Percentiles rank a stretch among this genome's conserved stretches.
These are phyloP conservation scores for Carcharodon carcharias DNA, from an alignment of 2,797 vertebrate genomes.

Conservation along the genomic window DNA sequence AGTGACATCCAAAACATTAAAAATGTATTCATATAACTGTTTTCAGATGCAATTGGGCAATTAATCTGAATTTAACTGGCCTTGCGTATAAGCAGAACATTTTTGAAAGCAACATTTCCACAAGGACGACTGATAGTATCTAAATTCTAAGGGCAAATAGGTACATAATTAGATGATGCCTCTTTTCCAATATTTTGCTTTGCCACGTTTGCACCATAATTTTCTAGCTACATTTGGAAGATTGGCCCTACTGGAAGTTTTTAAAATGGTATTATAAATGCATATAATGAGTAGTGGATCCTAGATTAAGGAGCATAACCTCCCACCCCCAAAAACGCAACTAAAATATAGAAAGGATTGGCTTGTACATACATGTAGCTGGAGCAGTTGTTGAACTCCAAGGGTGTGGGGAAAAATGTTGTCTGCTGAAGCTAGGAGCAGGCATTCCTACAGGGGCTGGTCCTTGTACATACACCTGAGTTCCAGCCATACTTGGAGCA, in stretches of 20 bases:
- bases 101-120: not conserved
- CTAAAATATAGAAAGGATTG: constrained; percentile 36
- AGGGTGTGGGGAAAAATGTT: constrained; percentile 98
- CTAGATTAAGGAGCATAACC: not conserved
- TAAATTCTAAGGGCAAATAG: not conserved
- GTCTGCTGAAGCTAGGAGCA: constrained; percentile 89
- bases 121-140: not conserved
- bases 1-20: not conserved
- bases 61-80: not conserved
- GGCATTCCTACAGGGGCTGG: constrained; percentile 70
- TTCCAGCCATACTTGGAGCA: constrained; percentile 85
- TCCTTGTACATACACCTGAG: constrained; percentile 86
- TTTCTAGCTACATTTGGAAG: not conserved
- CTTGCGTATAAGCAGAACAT: not conserved
- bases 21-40: not conserved
- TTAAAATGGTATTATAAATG: not conserved
- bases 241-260: not conserved
- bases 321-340: constrained; percentile 5
- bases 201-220: not conserved
- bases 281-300: constrained; percentile 1
- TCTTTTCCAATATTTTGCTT: not conserved
- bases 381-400: constrained; percentile 79
- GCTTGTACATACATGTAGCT: constrained; percentile 79
- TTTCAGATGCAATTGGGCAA: not conserved
- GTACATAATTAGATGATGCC: not conserved